Base-by-base conservation (phyloP, 2,113 vertebrate genomes). In the Aix galericulata region DNA sequence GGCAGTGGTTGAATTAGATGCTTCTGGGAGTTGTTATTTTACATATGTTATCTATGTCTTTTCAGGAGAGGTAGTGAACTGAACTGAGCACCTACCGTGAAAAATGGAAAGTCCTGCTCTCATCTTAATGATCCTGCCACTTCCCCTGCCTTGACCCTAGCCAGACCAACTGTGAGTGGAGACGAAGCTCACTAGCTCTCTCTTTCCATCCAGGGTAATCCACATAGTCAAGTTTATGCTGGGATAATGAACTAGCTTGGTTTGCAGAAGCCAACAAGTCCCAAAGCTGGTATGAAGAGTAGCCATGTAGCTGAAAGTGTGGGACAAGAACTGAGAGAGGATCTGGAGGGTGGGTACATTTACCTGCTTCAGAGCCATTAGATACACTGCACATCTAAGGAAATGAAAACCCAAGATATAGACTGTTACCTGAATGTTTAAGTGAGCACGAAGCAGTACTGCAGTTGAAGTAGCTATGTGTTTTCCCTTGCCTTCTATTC, bases 241-340 rank as follows among this genome's bases (percentile, higher is more conserved):
- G 42, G 42, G 26, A 29, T 58, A 59, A 40, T 2, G 5, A 64
- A n/a, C 46, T 44, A 31, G 11, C 26, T 5, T 66, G 44, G 16
- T 36, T 66, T 80, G 17, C n/a, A 8, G 21, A 85, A 73, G 31
- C 34, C 40, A 80, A 11, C 20, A 15, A 76, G 6, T 7, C 20
- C 25, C 44, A 69, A 76, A 79, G n/a, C 20, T 69, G 6, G 2
- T 53, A 25, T 3, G 6, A 82, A 67, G 48, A n/a, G 5, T 52
- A n/a, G 66, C 21, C 11, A 13, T 10, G 27, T 20, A 52, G 26
- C 18, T 79, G n/a, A 3, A 0, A 74, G 21, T 1, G 1, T 71
- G 36, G 23, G 18, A 92, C 42, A 80, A 23, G n/a, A 91, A 79
- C 34, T 38, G 48, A 79, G 25, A 21, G 3, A 21, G 2, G 59